These are phyloP conservation scores for Macaca nemestrina DNA, from an alignment of 2,113 vertebrate genomes.

Conservation along the genomic window DNA sequence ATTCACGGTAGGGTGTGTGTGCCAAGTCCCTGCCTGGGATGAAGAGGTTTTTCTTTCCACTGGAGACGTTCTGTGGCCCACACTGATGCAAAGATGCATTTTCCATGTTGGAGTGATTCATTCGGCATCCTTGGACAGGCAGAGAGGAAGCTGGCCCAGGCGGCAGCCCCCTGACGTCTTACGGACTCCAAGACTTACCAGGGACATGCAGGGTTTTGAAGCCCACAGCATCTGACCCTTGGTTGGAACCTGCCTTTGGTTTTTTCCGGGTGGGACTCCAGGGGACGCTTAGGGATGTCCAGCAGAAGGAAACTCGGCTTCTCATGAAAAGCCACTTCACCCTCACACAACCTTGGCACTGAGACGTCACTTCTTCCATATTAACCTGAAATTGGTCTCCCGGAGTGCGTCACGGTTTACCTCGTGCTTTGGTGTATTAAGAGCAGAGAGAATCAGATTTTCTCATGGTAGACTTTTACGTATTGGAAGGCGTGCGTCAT, in stretches of 20 bases:
- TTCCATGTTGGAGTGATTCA: fast-evolving
- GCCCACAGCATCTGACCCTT: background rate
- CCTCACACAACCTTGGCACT: fast-evolving
- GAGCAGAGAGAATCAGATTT: fast-evolving
- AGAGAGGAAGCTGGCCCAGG: fast-evolving
- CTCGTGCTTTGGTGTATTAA: fast-evolving
- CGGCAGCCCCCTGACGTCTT: fast-evolving
- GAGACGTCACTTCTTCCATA: fast-evolving
- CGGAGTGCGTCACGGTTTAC: fast-evolving
- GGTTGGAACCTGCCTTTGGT: fast-evolving
- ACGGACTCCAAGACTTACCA: fast-evolving
- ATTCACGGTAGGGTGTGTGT: fast-evolving
- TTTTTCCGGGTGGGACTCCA: fast-evolving
- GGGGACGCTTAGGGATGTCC: fast-evolving
- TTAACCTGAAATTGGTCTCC: fast-evolving
- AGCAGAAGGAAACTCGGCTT: fast-evolving
- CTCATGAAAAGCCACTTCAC: fast-evolving
- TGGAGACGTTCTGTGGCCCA: background rate
- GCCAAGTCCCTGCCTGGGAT: background rate
- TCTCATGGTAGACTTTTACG: fast-evolving
- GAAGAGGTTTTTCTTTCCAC: background rate
- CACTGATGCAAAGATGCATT: fast-evolving
- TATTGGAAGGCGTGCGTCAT: too few relatives aligned
- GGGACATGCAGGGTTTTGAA: fast-evolving
- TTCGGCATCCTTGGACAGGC: fast-evolving